These are phyloP conservation scores for Gallinago undulata DNA, from an alignment of 2,113 vertebrate species.

Conservation along the genomic window DNA sequence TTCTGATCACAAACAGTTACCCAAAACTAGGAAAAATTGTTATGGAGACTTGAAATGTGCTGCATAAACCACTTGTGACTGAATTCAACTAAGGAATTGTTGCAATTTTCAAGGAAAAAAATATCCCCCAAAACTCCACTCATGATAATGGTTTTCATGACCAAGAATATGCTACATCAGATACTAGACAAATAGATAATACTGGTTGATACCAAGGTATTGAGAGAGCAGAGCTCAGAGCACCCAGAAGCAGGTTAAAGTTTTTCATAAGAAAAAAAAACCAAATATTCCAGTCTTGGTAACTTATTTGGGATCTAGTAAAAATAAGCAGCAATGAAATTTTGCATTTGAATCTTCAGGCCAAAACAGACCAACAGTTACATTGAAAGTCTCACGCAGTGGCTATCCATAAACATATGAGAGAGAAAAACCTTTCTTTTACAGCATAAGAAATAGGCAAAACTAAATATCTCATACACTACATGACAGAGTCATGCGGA, in stretches of 20 bases:
- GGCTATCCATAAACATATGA: neutral
- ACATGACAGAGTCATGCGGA: neutral
- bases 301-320: neutral
- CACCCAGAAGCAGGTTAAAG: neutral
- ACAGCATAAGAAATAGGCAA: neutral
- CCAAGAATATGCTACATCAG: neutral
- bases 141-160: neutral
- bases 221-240: neutral
- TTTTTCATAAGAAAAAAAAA: neutral
- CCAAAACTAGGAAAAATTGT: conserved; percentile 69
- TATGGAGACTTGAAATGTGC: conserved; percentile 55
- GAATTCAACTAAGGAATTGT: neutral
- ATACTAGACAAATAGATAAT: neutral
- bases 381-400: neutral
- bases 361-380: neutral
- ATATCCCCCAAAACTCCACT: neutral
- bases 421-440: neutral
- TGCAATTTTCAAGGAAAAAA: neutral
- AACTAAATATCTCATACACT: neutral
- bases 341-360: neutral
- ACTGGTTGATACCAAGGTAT: neutral
- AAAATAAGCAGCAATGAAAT: neutral
- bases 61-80: conserved; percentile 38
- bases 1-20: conserved; percentile 57
- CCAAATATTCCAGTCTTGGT: neutral